Conservation (phyloP, 1,140 invertebrate species). For the Anastrepha ludens region DNA sequence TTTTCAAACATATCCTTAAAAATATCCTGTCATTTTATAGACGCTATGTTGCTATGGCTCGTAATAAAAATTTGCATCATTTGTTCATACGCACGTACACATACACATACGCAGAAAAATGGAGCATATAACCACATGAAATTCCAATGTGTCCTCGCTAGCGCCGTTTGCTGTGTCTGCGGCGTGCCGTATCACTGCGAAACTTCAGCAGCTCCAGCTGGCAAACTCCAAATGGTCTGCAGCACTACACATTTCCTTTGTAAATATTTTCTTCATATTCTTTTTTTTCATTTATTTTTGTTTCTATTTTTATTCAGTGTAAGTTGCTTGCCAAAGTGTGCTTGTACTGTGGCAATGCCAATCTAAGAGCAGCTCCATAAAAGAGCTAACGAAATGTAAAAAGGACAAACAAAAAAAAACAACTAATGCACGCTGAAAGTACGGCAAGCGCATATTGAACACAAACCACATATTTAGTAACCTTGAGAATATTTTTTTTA, state of each 20-base stretch:
- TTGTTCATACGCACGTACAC: neutral
- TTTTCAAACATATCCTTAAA: constrained; percentile 7
- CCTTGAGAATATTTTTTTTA: constrained; percentile 36
- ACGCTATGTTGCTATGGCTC: neutral
- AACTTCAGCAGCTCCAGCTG: neutral
- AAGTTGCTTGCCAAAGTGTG: neutral
- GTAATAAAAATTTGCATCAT: constrained; percentile 3
- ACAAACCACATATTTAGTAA: constrained; percentile 26
- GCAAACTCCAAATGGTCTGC: neutral
- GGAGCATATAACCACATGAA: neutral
- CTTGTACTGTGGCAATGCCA: neutral
- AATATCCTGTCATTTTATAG: neutral
- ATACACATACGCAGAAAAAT: neutral
- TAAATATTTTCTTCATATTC: neutral
- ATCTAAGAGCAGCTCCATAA: neutral
- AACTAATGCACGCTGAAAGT: neutral
- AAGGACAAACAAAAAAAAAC: neutral
- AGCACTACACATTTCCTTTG: neutral
- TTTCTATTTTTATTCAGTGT: neutral
- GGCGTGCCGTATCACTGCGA: constrained; percentile 16
- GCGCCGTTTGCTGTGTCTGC: neutral
- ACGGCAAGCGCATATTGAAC: neutral
- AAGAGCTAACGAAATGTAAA: neutral
- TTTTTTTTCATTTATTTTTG: neutral
- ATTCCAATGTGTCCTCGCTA: neutral